Evolutionary conservation across 2,888 invertebrate species (phyloP).

Genomic region (Phanerotoma sp.): DNA sequence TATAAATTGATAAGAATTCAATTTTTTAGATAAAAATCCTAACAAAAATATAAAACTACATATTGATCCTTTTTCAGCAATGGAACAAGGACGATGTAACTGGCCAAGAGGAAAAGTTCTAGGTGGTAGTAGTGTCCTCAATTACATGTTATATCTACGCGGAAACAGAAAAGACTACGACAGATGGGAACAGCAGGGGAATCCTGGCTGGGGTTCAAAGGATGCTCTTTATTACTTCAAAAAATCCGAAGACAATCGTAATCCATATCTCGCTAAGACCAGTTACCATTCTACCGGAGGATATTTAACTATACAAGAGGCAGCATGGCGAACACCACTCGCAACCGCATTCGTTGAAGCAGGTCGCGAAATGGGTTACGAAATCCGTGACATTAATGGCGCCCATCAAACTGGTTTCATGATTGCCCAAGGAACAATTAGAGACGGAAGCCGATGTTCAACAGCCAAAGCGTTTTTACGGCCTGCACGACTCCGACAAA

Average conservation of each 20-base stretch:
- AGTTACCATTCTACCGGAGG: conserved; percentile 80
- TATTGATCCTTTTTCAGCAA: conserved; percentile 61
- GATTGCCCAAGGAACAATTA: conserved; percentile 80
- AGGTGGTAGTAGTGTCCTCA: conserved; percentile 86
- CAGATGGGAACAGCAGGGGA: conserved; percentile 82
- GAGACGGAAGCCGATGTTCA: conserved; percentile 82
- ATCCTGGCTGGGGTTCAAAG: conserved; percentile 84
- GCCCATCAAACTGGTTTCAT: conserved; percentile 85
- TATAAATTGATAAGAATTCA: neutral
- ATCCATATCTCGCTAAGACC: conserved; percentile 78
- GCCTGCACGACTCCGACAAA: conserved; percentile 76
- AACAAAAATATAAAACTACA: neutral
- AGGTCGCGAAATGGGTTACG: conserved; percentile 81
- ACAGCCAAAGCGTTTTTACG: conserved; percentile 86
- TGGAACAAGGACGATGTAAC: conserved; percentile 82
- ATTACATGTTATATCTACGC: conserved; percentile 88
- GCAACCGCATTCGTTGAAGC: conserved; percentile 80
- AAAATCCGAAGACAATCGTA: conserved; percentile 88
- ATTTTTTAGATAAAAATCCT: neutral
- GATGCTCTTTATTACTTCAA: conserved; percentile 83
- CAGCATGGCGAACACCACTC: conserved; percentile 83
- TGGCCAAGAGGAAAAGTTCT: conserved; percentile 92
- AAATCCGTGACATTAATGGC: conserved; percentile 85
- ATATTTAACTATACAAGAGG: conserved; percentile 81
- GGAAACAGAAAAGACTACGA: conserved; percentile 91